Percentiles rank a stretch among this genome's conserved stretches.
Evolutionary conservation across 1,140 invertebrate genomes (phyloP).

Genomic region (Lordiphosa mommai): DNA sequence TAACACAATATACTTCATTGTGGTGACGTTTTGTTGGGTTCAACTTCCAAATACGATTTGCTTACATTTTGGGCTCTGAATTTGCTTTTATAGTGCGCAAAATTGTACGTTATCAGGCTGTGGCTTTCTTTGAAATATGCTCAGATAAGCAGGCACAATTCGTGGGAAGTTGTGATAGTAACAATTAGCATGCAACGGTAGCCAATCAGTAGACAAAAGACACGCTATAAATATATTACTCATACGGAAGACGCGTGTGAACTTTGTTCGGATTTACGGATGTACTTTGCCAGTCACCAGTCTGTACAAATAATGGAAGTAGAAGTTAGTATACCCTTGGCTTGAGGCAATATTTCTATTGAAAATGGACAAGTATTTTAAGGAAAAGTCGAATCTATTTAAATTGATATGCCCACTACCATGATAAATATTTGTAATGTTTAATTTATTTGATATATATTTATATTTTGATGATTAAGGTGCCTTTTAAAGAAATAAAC

Average conservation of each 20-base stretch:
- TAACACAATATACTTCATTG: constrained; percentile 39
- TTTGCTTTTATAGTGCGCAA: background rate
- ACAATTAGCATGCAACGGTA: constrained; percentile 54
- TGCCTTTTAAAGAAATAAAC: too few species aligned
- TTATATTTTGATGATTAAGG: too few species aligned
- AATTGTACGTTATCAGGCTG: constrained; percentile 35
- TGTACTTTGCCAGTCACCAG: too few species aligned
- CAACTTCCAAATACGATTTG: constrained; percentile 28
- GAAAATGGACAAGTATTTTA: too few species aligned
- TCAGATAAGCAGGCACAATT: constrained; percentile 42
- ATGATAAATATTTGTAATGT: too few species aligned
- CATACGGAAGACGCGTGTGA: too few species aligned
- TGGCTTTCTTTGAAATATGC: constrained; percentile 46
- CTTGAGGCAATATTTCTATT: too few species aligned
- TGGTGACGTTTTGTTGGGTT: constrained; percentile 13
- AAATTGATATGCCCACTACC: too few species aligned
- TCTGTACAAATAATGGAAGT: too few species aligned
- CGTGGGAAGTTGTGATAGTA: constrained; percentile 53
- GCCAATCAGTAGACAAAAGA: constrained; percentile 5
- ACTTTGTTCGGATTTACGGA: constrained; percentile 37
- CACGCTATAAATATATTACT: constrained; percentile 34
- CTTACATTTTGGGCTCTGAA: background rate
- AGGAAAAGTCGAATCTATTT: too few species aligned
- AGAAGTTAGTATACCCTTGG: constrained; percentile 20
- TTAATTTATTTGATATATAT: too few species aligned